phyloP scores from a whole-genome alignment of 1,140 invertebrate species.

The Caligus rogercresseyi region DNA sequence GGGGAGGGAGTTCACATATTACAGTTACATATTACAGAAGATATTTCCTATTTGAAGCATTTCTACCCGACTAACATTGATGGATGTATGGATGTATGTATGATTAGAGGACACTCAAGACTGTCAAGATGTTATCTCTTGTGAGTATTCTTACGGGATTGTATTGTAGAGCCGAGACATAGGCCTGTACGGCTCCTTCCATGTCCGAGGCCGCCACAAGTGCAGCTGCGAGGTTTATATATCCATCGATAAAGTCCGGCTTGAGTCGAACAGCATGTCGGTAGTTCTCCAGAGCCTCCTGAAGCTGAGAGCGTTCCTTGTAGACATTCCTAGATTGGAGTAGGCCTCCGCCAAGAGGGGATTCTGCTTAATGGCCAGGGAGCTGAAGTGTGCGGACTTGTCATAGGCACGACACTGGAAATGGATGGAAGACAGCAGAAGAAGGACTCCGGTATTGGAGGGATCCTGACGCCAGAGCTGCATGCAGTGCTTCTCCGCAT shows the following conservation, averaged over 20 bases:
- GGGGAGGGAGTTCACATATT: too few species aligned
- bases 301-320: slow-evolving; percentile 85
- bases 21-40: too few species aligned
- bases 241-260: slow-evolving; percentile 99
- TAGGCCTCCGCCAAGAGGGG: slow-evolving; percentile 93
- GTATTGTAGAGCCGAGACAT: slow-evolving; percentile 94
- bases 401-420: slow-evolving; percentile 92
- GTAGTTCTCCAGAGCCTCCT: slow-evolving; percentile 61
- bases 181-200: slow-evolving; percentile 97
- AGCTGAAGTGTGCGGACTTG: slow-evolving; percentile 90
- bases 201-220: slow-evolving; percentile 94
- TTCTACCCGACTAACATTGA: too few species aligned
- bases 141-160: slow-evolving; percentile 67
- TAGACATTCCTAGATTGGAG: slow-evolving; percentile 94
- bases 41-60: too few species aligned
- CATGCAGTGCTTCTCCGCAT: slow-evolving; percentile 95
- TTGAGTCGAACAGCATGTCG: slow-evolving; percentile 91
- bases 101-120: too few species aligned
- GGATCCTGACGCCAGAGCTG: slow-evolving; percentile 91
- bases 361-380: slow-evolving; percentile 93
- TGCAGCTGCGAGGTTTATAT: slow-evolving; percentile 95
- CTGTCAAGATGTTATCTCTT: too few species aligned
- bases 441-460: slow-evolving; percentile 84
- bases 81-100: too few species aligned
- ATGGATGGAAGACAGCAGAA: slow-evolving; percentile 91